Base-by-base conservation (phyloP, 2,888 invertebrate genomes). In the Lithophane semibrunnea region DNA sequence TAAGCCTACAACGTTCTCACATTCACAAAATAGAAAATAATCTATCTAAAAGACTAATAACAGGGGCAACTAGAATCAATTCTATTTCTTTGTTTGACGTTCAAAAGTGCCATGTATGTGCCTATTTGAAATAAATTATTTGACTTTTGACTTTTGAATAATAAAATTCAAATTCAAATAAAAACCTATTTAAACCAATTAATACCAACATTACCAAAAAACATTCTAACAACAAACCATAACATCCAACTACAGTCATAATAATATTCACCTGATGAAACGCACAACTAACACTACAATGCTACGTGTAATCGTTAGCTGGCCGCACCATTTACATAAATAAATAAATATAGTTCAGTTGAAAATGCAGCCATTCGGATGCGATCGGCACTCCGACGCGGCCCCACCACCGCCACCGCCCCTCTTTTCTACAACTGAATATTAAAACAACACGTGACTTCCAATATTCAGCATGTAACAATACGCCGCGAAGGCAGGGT, bases 401-500 rank as follows among this genome's bases (percentile, higher is more conserved):
- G 83, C 73, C 21, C 73, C 69, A 82, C 82, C 66, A 82, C 80
- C 83, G 79, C 82, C 66, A 82, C 80, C 83, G 79, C 82, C 82
- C 73, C 83, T 88, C 88, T 85, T 88, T 90, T 86, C 88, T 87
- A 85, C 88, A 88, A 85, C 85, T 88, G 85, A 87, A 90, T 90
- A 89, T 88, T 90, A 90, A 87, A 86, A 86, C 86, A 86, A 88
- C 89, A 89, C 89, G 88, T 86, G 90, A 87, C 88, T 88, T 91
- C 80, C 86, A 89, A 90, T 91, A 92, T 91, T 89, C 90, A 91
- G 86, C 80, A 77, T 76, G 84, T 80, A 79, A 86, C 86, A 82
- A 88, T 89, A 89, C 81, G 78, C 85, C 66, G 77, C 78, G 63
- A 84, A 79, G 83, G 87, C 83, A 73, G 52, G 63, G 64, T 80